Conservation (phyloP, 2,888 invertebrate species). For the Drepanosiphum platanoidis region DNA sequence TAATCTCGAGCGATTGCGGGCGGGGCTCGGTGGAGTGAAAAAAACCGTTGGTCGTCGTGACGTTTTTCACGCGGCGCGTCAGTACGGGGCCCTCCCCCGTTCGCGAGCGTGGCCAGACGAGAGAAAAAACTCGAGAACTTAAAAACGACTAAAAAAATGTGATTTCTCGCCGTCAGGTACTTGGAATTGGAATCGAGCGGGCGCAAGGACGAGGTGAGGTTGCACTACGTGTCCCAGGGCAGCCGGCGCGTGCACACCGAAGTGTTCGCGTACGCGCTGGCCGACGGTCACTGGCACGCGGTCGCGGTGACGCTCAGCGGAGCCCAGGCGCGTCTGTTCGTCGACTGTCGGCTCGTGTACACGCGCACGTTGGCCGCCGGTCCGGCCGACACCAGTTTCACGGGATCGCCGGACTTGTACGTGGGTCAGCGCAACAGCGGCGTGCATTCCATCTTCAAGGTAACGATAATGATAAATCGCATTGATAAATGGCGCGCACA, state of each 20-base stretch:
- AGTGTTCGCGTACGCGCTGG: constrained; percentile 87
- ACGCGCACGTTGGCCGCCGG: constrained; percentile 77
- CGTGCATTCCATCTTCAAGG: constrained; percentile 90
- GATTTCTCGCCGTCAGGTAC: constrained; percentile 72
- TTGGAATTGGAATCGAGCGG: constrained; percentile 92
- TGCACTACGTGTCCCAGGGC: constrained; percentile 78
- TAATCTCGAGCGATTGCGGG: too few relatives aligned
- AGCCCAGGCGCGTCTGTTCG: constrained; percentile 82
- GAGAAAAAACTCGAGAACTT: too few relatives aligned
- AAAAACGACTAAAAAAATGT: too few relatives aligned
- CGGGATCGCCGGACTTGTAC: constrained; percentile 79
- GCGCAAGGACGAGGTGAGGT: constrained; percentile 84
- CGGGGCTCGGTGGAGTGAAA: too few relatives aligned
- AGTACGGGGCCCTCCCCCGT: too few relatives aligned
- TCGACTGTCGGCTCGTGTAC: constrained; percentile 88
- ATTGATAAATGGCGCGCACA: neutral
- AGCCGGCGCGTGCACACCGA: constrained; percentile 78
- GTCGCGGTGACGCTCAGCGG: constrained; percentile 86
- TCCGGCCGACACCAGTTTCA: constrained; percentile 78
- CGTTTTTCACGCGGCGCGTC: too few relatives aligned
- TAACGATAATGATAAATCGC: too few relatives aligned
- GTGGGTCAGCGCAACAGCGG: constrained; percentile 84
- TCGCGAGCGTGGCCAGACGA: too few relatives aligned
- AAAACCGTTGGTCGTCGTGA: too few relatives aligned
- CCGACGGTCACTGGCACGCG: constrained; percentile 89